These are phyloP conservation scores for Nemoura dubitans DNA, from an alignment of 2,888 invertebrate species.

Conservation along the genomic window DNA sequence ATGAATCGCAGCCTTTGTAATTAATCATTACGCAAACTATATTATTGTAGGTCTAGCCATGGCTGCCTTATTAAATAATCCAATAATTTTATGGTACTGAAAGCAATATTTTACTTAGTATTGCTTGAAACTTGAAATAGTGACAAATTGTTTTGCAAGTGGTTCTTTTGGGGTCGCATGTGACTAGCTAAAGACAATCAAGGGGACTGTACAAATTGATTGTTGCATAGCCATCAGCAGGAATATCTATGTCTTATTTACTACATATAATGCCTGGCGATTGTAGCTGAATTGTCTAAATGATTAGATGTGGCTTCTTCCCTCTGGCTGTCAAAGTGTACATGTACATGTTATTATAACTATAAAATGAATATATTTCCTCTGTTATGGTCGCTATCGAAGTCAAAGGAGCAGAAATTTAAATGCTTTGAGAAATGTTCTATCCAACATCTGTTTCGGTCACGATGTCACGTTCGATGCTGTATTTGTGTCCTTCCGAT, in stretches of 20 bases:
- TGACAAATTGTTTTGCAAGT: background rate
- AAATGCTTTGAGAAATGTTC: background rate
- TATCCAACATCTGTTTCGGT: background rate
- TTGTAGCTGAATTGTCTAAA: background rate
- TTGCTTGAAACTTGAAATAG: background rate
- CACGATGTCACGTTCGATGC: background rate
- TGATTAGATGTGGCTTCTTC: slow-evolving; percentile 16
- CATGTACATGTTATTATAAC: background rate
- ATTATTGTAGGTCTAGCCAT: slow-evolving; percentile 7
- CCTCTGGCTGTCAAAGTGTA: slow-evolving; percentile 35
- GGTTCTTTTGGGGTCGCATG: background rate
- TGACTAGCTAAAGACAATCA: background rate
- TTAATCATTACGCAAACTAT: slow-evolving; percentile 12
- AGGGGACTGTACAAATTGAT: background rate
- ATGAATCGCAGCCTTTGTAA: background rate
- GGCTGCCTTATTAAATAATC: background rate
- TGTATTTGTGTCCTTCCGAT: background rate
- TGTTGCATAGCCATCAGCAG: background rate
- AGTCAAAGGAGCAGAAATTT: background rate
- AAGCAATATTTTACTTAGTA: slow-evolving; percentile 12
- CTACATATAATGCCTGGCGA: background rate
- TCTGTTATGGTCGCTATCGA: background rate
- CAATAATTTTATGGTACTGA: background rate
- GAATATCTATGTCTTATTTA: background rate
- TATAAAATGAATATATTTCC: background rate